Base-by-base conservation (phyloP, 1,140 invertebrate genomes). In the Tenebrio molitor region DNA sequence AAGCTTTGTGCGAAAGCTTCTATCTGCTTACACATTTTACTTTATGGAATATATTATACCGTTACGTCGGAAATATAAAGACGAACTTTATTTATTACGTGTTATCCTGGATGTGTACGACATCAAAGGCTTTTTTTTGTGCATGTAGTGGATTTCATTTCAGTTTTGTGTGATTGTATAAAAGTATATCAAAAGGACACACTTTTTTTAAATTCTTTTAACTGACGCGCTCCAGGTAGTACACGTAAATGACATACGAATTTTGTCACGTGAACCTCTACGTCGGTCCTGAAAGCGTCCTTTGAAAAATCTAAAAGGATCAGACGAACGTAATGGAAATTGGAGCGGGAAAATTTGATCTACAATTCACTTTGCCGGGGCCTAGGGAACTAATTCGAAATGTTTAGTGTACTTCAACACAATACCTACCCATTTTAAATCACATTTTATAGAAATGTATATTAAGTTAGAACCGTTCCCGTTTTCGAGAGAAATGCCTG, bases 161-260 rank as follows among this genome's bases (percentile, higher is more conserved):
- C 23, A 29, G 50, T 58, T 25, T 58, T 58, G 50, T 58, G 50
- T 25, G 50, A 58, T 58, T 58, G 0, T 58, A 58, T 29, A 58
- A 50, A 29, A 58, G 50, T 58, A 15, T 58, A 58, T 58, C 50
- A 58, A 58, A 58, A 58, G 50, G 50, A 58, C 50, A 50, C 44
- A 58, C 12, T 17, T 25, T 25, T 58, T 29, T 8, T 8, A 25
- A 58, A 58, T 29, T 29, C 50, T 29, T 29, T 58, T 58, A 58
- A 33, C 21, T 58, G 50, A 2, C 46, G 16, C 17, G 17, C 46
- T 53, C 21, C 50, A 58, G 50, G 50, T 58, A 58, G 21, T 46
- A 15, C 16, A 15, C 42, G 14, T 16, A 15, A 17, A 17, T 46
- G 42, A 46, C 50, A 58, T 12, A 58, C 23, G 50, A 58, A 29